Conservation (phyloP, 2,888 invertebrate genomes). For the Drosophila anceps region DNA sequence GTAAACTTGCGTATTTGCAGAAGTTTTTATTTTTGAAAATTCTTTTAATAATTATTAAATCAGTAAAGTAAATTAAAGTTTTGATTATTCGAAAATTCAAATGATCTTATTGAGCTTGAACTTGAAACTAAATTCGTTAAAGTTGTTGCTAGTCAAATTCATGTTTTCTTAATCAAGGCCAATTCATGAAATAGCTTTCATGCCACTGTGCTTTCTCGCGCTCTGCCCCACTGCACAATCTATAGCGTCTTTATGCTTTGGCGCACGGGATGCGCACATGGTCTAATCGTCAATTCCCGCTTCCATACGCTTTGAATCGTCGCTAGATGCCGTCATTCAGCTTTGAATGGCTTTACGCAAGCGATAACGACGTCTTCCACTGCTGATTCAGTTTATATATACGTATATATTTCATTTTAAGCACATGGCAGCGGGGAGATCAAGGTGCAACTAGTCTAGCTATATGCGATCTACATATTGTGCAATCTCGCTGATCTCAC, state of each 20-base stretch:
- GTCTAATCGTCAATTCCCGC: slow-evolving; percentile 25
- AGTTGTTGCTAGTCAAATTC: neutral
- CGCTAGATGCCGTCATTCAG: slow-evolving; percentile 26
- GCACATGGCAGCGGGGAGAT: slow-evolving; percentile 29
- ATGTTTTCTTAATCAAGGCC: neutral
- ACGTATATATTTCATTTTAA: slow-evolving; percentile 14
- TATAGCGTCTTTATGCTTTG: neutral
- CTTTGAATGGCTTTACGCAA: slow-evolving; percentile 13
- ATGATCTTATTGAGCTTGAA: no score
- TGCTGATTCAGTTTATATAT: slow-evolving; percentile 32
- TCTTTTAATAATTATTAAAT: no score
- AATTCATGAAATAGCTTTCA: slow-evolving; percentile 10
- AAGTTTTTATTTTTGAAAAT: no score
- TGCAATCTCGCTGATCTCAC: slow-evolving; percentile 31
- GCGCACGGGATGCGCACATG: slow-evolving; percentile 38
- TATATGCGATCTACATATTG: neutral
- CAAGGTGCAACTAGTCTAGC: slow-evolving; percentile 45
- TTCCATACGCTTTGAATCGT: slow-evolving; percentile 30
- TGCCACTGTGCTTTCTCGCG: slow-evolving; percentile 11
- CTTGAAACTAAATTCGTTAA: no score
- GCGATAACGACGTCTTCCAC: slow-evolving; percentile 43
- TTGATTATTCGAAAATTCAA: neutral
- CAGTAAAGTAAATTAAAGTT: neutral
- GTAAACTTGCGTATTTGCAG: neutral
- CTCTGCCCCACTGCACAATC: neutral